phyloP scores from a whole-genome alignment of 1,140 invertebrate species.

The Sminthurinus signatus region DNA sequence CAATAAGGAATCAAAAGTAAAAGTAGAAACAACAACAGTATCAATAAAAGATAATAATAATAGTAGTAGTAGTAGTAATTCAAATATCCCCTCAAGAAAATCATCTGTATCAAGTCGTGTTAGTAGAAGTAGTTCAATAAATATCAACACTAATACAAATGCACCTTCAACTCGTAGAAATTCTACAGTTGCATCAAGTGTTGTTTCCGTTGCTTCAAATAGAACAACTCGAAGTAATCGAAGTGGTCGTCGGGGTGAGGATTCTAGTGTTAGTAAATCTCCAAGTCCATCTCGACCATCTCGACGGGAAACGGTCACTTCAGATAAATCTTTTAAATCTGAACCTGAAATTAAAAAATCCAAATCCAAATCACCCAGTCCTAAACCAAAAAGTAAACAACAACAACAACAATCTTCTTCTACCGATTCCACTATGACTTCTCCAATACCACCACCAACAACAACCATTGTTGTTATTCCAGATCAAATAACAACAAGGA shows the following conservation, averaged over 20 bases:
- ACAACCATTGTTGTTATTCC: background rate
- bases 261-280: background rate
- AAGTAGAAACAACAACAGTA: background rate
- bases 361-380: slow-evolving; percentile 19
- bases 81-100: too few species aligned
- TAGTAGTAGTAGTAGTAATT: too few species aligned
- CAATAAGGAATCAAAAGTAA: background rate
- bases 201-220: background rate
- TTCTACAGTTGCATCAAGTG: background rate
- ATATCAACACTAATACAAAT: background rate
- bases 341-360: background rate
- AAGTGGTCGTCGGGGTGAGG: slow-evolving; percentile 12
- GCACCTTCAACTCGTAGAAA: background rate
- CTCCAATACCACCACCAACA: background rate
- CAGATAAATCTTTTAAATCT: too few species aligned
- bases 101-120: background rate
- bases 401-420: too few species aligned
- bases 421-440: background rate
- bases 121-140: background rate
- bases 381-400: background rate
- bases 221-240: background rate
- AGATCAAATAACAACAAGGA: slow-evolving; percentile 21
- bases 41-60: too few species aligned
- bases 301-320: too few species aligned
- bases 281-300: too few species aligned